Conservation (phyloP, 2,797 vertebrate genomes). For the Galago senegalensis region DNA sequence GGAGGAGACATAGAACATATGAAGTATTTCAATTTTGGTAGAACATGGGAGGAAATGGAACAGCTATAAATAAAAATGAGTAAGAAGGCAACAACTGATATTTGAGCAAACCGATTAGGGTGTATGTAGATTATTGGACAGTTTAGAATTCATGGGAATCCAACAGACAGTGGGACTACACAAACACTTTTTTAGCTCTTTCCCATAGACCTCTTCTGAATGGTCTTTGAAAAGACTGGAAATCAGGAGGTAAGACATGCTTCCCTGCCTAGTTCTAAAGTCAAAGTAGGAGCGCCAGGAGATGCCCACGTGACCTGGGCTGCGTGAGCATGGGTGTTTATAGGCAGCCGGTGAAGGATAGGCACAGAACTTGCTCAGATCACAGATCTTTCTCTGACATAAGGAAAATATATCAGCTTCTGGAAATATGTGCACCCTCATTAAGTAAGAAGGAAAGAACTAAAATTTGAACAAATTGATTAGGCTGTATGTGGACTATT, state of each 20-base stretch:
- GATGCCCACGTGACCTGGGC: not conserved
- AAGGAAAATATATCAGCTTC: not conserved
- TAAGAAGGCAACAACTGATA: not conserved
- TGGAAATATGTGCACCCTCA: not conserved
- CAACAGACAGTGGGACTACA: not conserved
- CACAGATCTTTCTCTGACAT: not conserved
- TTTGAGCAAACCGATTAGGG: not conserved
- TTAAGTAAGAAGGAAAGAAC: too few relatives aligned
- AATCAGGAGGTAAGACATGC: not conserved
- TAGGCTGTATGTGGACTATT: too few relatives aligned
- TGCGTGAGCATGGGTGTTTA: not conserved
- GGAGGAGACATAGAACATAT: not conserved
- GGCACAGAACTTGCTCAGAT: not conserved
- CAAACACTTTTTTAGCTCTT: not conserved
- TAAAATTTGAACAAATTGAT: too few relatives aligned
- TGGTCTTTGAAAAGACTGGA: not conserved
- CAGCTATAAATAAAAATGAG: not conserved
- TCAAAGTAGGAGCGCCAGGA: not conserved
- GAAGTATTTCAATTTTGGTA: not conserved
- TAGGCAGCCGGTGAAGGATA: not conserved
- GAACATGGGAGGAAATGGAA: not conserved
- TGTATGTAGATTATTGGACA: not conserved
- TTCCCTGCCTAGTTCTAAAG: not conserved
- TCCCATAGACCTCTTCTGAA: not conserved
- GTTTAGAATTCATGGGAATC: not conserved